Evolutionary conservation across 2,113 vertebrate species (phyloP).

Genomic region (Sceloporus undulatus): DNA sequence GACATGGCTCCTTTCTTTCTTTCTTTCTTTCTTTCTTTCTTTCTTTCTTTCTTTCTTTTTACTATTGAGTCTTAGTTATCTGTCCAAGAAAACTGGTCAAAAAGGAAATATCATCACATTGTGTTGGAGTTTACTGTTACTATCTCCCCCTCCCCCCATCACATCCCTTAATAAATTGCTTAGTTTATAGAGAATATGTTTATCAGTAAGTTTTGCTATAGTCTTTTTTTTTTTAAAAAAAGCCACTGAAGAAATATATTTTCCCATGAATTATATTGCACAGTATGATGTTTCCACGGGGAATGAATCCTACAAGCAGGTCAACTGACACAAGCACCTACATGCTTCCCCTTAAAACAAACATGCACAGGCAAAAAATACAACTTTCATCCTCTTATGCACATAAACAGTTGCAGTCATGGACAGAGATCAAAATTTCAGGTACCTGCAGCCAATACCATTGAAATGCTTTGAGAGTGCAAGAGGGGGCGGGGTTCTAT

Average conservation of each 20-base stretch:
- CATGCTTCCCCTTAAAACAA: too few species aligned
- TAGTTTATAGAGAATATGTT: not conserved
- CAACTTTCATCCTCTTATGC: not conserved
- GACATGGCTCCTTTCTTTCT: not conserved
- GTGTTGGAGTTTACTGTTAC: not conserved
- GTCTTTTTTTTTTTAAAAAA: not conserved
- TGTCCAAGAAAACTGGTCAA: not conserved
- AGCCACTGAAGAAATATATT: not conserved
- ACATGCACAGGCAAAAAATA: too few species aligned
- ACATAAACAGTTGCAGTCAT: not conserved
- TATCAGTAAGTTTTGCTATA: not conserved
- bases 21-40: not conserved
- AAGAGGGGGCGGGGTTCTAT: not conserved
- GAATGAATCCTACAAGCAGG: not conserved
- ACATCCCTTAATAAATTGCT: not conserved
- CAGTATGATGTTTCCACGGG: not conserved
- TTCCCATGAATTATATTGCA: not conserved
- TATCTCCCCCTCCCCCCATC: not conserved
- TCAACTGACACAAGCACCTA: not conserved
- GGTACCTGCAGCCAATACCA: conserved; percentile 3
- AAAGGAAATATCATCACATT: not conserved
- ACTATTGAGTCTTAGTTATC: not conserved
- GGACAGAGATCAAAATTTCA: not conserved
- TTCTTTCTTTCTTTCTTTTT: not conserved
- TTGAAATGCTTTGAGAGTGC: not conserved